Conservation (phyloP, 2,113 vertebrate species). For the Channa maculata region DNA sequence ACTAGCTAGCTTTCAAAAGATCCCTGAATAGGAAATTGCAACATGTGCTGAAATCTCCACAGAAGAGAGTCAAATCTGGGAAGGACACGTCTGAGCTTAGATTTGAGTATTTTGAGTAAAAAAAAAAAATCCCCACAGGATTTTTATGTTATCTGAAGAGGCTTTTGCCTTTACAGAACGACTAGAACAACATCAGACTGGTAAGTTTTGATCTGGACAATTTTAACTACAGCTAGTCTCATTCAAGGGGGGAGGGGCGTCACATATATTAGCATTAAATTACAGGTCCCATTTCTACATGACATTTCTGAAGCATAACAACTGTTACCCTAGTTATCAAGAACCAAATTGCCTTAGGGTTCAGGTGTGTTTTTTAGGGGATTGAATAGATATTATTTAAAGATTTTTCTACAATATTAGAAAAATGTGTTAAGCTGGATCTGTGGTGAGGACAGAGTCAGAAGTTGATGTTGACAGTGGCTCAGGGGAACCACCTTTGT, state of each 20-base stretch:
- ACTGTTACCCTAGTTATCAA: too few relatives aligned
- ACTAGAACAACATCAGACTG: conserved; percentile 18
- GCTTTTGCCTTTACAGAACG: background rate
- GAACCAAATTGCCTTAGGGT: too few relatives aligned
- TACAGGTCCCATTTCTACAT: background rate
- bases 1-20: conserved; percentile 60
- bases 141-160: conserved; percentile 33
- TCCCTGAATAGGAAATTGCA: conserved; percentile 64
- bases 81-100: background rate
- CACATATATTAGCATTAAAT: too few relatives aligned
- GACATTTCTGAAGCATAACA: background rate
- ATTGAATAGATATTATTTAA: too few relatives aligned
- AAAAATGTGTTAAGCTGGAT: too few relatives aligned
- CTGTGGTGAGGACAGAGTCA: too few relatives aligned
- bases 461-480: too few relatives aligned
- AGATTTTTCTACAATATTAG: too few relatives aligned
- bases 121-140: conserved; percentile 6
- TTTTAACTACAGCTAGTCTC: background rate
- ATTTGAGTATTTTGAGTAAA: background rate
- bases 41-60: conserved; percentile 44
- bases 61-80: conserved; percentile 50
- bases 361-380: too few relatives aligned
- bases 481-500: too few relatives aligned
- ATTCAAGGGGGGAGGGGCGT: background rate
- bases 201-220: conserved; percentile 48